Conservation (phyloP, 1,140 invertebrate species). For the Drosophila chauvacae region DNA sequence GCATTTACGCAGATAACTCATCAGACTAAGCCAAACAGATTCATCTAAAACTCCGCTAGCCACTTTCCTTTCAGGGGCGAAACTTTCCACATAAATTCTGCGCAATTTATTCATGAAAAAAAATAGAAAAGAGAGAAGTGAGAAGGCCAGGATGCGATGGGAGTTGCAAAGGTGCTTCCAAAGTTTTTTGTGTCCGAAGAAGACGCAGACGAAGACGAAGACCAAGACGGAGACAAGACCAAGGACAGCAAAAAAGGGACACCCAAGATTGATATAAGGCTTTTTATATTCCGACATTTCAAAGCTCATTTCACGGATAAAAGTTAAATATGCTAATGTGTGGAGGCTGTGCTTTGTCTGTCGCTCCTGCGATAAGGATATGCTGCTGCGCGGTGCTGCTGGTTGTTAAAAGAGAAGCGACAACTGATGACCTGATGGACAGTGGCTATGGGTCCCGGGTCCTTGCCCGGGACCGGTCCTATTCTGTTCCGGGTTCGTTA, state of each 20-base stretch:
- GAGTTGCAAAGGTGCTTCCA: constrained; percentile 65
- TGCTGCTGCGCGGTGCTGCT: neutral
- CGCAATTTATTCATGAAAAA: constrained; percentile 81
- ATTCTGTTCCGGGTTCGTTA: constrained; percentile 9
- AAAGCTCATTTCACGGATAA: constrained; percentile 71
- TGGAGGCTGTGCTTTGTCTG: constrained; percentile 42
- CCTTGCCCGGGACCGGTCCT: constrained; percentile 1
- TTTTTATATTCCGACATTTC: constrained; percentile 80
- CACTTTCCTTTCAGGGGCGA: constrained; percentile 71
- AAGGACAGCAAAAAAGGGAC: constrained; percentile 49
- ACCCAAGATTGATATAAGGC: constrained; percentile 80
- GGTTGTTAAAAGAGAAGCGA: constrained; percentile 5
- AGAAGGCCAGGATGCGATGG: constrained; percentile 15
- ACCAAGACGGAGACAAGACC: constrained; percentile 4
- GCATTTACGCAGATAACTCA: constrained; percentile 79
- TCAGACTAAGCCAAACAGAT: constrained; percentile 82
- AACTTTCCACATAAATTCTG: constrained; percentile 82
- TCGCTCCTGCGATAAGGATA: constrained; percentile 30
- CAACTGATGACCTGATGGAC: constrained; percentile 39
- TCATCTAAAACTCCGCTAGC: constrained; percentile 81
- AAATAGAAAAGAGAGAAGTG: constrained; percentile 2
- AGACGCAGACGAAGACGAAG: constrained; percentile 26
- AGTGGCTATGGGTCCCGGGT: constrained; percentile 15
- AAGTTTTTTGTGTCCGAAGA: constrained; percentile 43
- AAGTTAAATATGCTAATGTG: constrained; percentile 80